Conservation (phyloP, 2,113 vertebrate species). For the Formicarius rufipectus region DNA sequence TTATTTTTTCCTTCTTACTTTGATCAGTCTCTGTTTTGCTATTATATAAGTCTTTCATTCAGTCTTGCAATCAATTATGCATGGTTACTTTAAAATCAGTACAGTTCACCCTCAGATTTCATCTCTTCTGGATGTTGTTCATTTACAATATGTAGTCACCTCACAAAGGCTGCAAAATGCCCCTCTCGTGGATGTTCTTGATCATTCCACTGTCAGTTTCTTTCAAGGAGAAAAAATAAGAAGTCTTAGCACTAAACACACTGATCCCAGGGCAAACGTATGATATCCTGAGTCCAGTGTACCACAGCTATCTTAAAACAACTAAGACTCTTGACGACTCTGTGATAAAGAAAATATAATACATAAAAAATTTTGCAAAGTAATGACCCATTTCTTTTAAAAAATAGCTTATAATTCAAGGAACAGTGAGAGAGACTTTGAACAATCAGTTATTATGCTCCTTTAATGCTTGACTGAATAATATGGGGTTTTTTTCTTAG, state of each 20-base stretch:
- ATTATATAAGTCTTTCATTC: background rate
- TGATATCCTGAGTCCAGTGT: background rate
- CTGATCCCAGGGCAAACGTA: background rate
- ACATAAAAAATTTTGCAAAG: background rate
- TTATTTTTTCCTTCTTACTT: background rate
- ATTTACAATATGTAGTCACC: background rate
- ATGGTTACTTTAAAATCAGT: background rate
- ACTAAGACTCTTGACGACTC: background rate
- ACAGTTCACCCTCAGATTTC: background rate
- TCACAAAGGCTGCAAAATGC: background rate
- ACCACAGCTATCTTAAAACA: background rate
- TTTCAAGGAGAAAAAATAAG: background rate
- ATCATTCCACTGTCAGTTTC: background rate
- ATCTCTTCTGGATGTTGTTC: background rate
- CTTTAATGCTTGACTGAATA: background rate
- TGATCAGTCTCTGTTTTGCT: background rate
- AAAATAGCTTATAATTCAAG: background rate
- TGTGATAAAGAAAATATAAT: background rate
- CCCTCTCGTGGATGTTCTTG: fast-evolving
- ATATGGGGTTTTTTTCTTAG: background rate
- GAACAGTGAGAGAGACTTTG: background rate
- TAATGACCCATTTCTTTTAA: background rate
- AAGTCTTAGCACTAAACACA: background rate
- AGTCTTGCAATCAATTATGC: background rate
- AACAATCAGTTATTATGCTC: background rate